Base-by-base conservation (phyloP, 2,113 vertebrate genomes). In the Martes martes region DNA sequence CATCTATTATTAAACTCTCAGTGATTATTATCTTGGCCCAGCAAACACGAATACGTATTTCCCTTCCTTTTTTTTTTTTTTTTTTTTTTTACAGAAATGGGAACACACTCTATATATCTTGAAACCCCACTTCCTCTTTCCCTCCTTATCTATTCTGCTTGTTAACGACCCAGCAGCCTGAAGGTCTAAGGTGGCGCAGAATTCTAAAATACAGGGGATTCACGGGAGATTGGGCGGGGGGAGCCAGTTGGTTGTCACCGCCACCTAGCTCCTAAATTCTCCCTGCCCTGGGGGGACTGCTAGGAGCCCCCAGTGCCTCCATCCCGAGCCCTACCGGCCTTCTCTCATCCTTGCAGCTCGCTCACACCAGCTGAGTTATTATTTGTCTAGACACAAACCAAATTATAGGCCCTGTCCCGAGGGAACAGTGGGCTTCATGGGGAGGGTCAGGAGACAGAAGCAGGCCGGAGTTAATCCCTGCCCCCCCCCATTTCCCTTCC, bases 321-420 rank as follows among this genome's bases (percentile, higher is more conserved):
- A 57, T 18, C 31, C 76, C 96, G n/a, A 2, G 80, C 47, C 45
- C 50, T 42, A 39, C 8, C 2, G 10, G 86, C 80, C 61, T 61
- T 28, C 87, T 45, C 36, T 59, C 69, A 15, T 47, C 85, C 61
- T 81, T 79, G 87, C 83, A 0, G 10, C 67, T 89, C n/a, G 31
- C 87, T 94, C 80, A 83, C 95, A 80, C 83, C 96, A 15, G 89
- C 97, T 97, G 97, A 98, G 95, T 96, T 98, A 98, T 98, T 98
- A 98, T 97, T 97, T 97, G 98, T 98, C 98, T 98, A 98, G 97
- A 98, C 97, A 97, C 97, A 98, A 97, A 95, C 94, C 94, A 98
- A 98, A 98, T 98, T 97, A 98, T 42, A 97, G 97, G 96, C 93
- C 97, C 69, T 55, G 96, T 79, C 97, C 95, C 7, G 1, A 1